phyloP scores from a whole-genome alignment of 1,140 invertebrate genomes.

The Hestina assimilis region DNA sequence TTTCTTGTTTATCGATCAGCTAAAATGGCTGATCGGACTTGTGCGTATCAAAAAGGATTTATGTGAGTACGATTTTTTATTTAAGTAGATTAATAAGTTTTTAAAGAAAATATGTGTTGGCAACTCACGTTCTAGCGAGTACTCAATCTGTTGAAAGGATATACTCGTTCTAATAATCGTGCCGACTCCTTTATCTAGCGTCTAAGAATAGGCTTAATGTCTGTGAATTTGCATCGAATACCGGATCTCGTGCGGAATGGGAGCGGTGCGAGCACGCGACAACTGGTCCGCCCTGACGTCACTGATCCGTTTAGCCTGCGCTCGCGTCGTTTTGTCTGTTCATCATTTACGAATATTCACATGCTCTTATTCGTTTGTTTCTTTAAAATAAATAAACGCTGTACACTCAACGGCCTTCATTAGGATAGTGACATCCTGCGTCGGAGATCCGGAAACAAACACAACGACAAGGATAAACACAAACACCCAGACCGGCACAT shows the following conservation, averaged over 20 bases:
- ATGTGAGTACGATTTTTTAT: background rate
- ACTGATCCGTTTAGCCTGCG: conserved; percentile 17
- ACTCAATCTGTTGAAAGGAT: background rate
- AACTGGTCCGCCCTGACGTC: conserved; percentile 12
- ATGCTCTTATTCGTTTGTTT: background rate
- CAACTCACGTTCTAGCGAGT: background rate
- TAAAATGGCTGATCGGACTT: conserved; percentile 10
- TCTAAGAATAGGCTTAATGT: conserved; percentile 19
- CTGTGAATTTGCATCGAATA: conserved; percentile 20
- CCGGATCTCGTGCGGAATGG: conserved; percentile 20
- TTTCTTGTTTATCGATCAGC: background rate
- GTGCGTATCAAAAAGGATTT: conserved; percentile 5
- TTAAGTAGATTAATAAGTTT: background rate
- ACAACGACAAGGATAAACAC: no score
- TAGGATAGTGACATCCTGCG: no score
- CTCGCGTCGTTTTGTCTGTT: background rate
- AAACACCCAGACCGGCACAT: no score
- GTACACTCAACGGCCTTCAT: no score
- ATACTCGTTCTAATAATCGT: conserved; percentile 1
- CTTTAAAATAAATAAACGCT: no score
- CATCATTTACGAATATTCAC: background rate
- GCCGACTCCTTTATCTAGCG: conserved; percentile 6
- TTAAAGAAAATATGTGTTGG: background rate
- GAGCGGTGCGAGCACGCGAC: conserved; percentile 20
- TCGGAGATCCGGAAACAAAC: no score